Evolutionary conservation across 2,797 vertebrate genomes (phyloP).

Genomic region (Gallirallus australis): DNA sequence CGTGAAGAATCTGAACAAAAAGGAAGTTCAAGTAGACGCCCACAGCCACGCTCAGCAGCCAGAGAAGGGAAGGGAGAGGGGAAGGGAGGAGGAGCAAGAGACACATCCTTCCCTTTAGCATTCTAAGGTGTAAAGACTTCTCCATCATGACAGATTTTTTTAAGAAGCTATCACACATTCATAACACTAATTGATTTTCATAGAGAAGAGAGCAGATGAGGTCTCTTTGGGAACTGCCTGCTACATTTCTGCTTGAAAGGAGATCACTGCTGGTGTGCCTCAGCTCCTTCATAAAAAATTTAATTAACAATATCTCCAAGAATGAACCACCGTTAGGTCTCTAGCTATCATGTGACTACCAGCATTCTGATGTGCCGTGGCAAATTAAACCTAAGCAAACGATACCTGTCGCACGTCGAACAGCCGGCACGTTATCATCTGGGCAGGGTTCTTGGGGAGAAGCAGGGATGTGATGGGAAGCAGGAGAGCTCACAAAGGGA

Average conservation of each 20-base stretch:
- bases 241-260: slow-evolving; percentile 76
- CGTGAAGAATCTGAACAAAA: neutral
- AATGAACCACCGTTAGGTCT: slow-evolving; percentile 64
- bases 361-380: neutral
- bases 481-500: neutral
- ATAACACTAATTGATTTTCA: slow-evolving; percentile 80
- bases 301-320: slow-evolving; percentile 76
- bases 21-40: neutral
- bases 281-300: slow-evolving; percentile 76
- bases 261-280: slow-evolving; percentile 68
- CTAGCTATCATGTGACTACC: slow-evolving; percentile 58
- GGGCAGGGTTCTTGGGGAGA: neutral
- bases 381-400: slow-evolving; percentile 66
- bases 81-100: neutral
- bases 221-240: slow-evolving; percentile 76
- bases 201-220: slow-evolving; percentile 71
- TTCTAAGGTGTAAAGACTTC: slow-evolving; percentile 58
- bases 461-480: neutral
- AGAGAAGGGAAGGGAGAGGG: neutral
- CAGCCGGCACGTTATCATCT: neutral
- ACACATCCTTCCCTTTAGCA: neutral
- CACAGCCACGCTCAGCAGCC: neutral
- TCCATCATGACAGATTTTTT: slow-evolving; percentile 58
- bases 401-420: slow-evolving; percentile 29
- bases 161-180: slow-evolving; percentile 75